Conservation (phyloP, 2,113 vertebrate genomes). For the Leucopsar rothschildi region DNA sequence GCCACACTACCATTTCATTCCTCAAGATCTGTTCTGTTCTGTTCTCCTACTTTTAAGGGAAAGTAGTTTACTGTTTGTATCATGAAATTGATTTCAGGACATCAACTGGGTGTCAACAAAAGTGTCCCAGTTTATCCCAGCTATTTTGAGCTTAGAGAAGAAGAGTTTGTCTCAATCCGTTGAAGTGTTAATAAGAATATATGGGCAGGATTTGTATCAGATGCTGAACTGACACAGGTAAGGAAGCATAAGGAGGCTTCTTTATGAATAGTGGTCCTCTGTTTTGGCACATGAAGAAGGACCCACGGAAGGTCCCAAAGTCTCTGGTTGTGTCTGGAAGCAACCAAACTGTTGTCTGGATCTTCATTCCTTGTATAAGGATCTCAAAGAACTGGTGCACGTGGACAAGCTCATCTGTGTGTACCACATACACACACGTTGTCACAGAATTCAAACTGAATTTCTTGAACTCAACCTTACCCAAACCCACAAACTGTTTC, state of each 20-base stretch:
- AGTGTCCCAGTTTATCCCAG: background rate
- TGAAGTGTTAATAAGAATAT: background rate
- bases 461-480: background rate
- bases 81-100: background rate
- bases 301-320: background rate
- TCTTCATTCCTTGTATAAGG: background rate
- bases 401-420: accelerated
- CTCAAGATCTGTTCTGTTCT: background rate
- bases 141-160: background rate
- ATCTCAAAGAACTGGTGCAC: background rate
- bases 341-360: background rate
- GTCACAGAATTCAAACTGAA: background rate
- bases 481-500: background rate
- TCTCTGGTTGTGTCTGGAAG: background rate
- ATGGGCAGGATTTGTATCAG: background rate
- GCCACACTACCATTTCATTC: background rate
- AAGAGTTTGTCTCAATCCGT: background rate
- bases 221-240: background rate
- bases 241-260: background rate
- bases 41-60: background rate
- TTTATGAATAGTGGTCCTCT: background rate
- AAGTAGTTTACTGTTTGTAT: background rate
- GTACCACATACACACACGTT: accelerated
- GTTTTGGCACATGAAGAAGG: background rate
- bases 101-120: background rate